Evolutionary conservation across 2,888 invertebrate genomes (phyloP), one percentile per base, ranked within the genome.

Genomic region (Rhingia campestris): DNA sequence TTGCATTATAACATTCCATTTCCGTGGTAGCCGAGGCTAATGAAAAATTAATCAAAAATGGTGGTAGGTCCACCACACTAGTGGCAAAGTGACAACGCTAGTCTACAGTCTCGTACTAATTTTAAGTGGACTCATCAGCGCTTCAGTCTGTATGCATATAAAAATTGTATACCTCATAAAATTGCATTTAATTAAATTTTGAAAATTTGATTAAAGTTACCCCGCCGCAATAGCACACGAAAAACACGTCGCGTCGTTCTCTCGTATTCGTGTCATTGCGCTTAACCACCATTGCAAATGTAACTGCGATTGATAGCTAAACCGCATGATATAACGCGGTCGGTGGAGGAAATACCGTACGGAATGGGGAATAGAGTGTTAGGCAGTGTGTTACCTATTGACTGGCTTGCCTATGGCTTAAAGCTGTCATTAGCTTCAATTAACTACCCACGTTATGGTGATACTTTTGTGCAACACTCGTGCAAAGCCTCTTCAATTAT

Each of bases 401-500:
- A 79, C 79, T 84, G 73, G 64, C 37, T 54, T 74, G 73, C 47
- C 73, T 79, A 47, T 58, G 56, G 74, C 79, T 79, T 74, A 84
- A 84, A 79, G 80, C 79, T 84, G 79, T 84, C 80, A 84, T 84
- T 84, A 80, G 74, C 73, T 80, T 84, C 84, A 84, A 84, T 84
- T 79, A 84, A 84, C 84, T 80, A 67, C 69, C 22, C 79, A 80
- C 80, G 84, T 79, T 69, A 74, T 79, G 70, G 84, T 72, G 69
- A 74, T 84, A 74, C 79, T 58, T 56, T 73, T 73, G 58, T 73
- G 69, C 64, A 69, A n/a, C 22, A 69, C 63, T 73, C 61, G 66
- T 69, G 64, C 59, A 74, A 66, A 69, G 79, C 79, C 79, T 61
- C 74, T 84, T 70, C 67, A 79, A 70, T 74, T 74, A 84, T 74